Base-by-base conservation (phyloP, 1,140 invertebrate species). In the Pseudoatta argentina region DNA sequence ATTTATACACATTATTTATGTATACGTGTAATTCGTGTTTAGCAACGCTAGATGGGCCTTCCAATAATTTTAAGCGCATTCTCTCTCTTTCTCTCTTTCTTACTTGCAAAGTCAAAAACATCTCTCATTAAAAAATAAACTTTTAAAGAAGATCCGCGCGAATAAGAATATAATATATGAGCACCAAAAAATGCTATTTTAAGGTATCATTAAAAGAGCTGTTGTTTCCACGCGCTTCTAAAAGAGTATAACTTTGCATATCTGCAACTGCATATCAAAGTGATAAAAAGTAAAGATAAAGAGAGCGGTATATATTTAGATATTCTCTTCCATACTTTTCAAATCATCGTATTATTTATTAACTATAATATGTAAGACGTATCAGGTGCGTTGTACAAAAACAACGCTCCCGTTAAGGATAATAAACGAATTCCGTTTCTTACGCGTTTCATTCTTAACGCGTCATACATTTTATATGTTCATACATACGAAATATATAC, bases 1-100 rank as follows among this genome's bases (percentile, higher is more conserved):
- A 94, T 95, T 95, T 94, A 94, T 94, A 94, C 82, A 91, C 27
- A 81, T 91, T 94, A 94, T 95, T 95, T 95, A 94, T 93, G 91
- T 91, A 93, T 92, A 90, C 39, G 55, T 90, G 86, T 89, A 91
- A 91, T 89, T 86, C 88, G 86, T 87, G 87, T 88, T 91, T 92
- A 94, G 91, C 88, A 51, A 92, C 92, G 92, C 91, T 94, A 92
- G 92, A 91, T 87, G 76, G 92, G 93, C 92, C 94, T 94, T 95
- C 95, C 95, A 94, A 95, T 93, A 90, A 91, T 87, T 86, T 91
- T 91, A 89, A 77, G 67, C 64, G 76, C 88, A 81, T 81, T 91
- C 66, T 69, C 14, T 48, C 59, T 24, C 59, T 24, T 21, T 92
- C 61, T n/a, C 27, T 18, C 63, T 64, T 39, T 66, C 77, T 87